A percentile compares a stretch with the other conserved stretches of the same genome.
phyloP scores from a whole-genome alignment of 2,113 vertebrate genomes.

The Toxotes chatareus region DNA sequence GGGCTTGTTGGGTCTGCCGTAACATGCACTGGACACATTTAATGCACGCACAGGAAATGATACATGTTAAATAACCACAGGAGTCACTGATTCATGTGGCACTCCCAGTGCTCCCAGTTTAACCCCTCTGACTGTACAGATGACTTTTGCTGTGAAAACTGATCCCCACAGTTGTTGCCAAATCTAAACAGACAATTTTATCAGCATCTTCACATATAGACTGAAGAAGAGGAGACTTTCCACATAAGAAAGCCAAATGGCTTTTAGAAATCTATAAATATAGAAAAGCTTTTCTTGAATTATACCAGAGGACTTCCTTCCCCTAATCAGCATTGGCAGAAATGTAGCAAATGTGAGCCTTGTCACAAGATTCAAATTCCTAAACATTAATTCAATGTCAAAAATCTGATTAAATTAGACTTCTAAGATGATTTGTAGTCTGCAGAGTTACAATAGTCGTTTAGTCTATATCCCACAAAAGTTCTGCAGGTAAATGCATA shows the following conservation, averaged over 20 bases:
- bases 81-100: background rate
- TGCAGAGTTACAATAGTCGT: background rate
- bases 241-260: background rate
- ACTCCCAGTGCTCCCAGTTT: background rate
- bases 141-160: background rate
- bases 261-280: background rate
- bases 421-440: conserved; percentile 2
- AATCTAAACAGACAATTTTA: too few relatives aligned
- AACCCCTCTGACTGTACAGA: background rate
- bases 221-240: background rate
- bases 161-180: background rate
- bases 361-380: conserved; percentile 21
- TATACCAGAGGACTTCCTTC: background rate
- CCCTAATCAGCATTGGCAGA: conserved; percentile 16
- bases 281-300: background rate
- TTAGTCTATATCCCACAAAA: background rate
- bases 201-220: background rate
- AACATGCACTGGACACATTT: background rate
- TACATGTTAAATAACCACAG: background rate
- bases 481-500: background rate
- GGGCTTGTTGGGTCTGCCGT: background rate
- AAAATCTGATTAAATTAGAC: conserved; percentile 24
- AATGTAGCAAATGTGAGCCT: background rate
- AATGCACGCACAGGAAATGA: background rate
- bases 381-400: conserved; percentile 9